Evolutionary conservation across 1,140 invertebrate genomes (phyloP).

Genomic region (Zaprionus taronus): DNA sequence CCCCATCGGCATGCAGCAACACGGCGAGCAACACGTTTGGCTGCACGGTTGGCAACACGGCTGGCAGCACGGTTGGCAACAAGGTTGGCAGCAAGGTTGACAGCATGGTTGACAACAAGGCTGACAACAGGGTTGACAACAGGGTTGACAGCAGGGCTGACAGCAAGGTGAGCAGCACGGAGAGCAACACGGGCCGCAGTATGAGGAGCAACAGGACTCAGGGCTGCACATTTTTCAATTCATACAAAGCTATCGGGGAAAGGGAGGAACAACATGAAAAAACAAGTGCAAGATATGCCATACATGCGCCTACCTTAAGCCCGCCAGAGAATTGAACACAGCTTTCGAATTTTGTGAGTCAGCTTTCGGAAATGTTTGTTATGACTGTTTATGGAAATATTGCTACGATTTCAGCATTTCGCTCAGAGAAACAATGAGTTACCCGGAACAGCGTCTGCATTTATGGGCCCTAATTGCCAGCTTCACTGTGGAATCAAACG

Average conservation of each 20-base stretch:
- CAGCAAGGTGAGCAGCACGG: slow-evolving; percentile 39
- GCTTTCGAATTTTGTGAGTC: slow-evolving; percentile 39
- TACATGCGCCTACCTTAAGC: slow-evolving; percentile 42
- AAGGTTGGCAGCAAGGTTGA: slow-evolving; percentile 7
- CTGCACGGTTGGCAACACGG: slow-evolving; percentile 12
- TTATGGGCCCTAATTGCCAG: slow-evolving; percentile 29
- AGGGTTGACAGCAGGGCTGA: neutral
- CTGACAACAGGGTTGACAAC: neutral
- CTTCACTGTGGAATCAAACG: slow-evolving; percentile 40
- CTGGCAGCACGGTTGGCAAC: slow-evolving; percentile 13
- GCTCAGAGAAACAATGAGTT: neutral
- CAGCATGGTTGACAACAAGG: slow-evolving; percentile 7
- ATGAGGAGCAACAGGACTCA: slow-evolving; percentile 27
- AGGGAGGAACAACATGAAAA: neutral
- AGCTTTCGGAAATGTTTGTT: slow-evolving; percentile 2
- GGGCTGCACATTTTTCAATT: slow-evolving; percentile 65
- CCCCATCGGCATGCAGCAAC: slow-evolving; percentile 33
- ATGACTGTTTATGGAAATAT: neutral
- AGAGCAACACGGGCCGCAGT: slow-evolving; percentile 13
- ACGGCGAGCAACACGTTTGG: slow-evolving; percentile 25
- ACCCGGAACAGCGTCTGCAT: neutral
- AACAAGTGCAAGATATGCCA: neutral
- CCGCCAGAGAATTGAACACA: slow-evolving; percentile 65
- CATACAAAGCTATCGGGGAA: neutral
- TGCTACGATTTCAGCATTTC: neutral